phyloP scores from a whole-genome alignment of 2,888 invertebrate species.

The Sisyra terminalis region DNA sequence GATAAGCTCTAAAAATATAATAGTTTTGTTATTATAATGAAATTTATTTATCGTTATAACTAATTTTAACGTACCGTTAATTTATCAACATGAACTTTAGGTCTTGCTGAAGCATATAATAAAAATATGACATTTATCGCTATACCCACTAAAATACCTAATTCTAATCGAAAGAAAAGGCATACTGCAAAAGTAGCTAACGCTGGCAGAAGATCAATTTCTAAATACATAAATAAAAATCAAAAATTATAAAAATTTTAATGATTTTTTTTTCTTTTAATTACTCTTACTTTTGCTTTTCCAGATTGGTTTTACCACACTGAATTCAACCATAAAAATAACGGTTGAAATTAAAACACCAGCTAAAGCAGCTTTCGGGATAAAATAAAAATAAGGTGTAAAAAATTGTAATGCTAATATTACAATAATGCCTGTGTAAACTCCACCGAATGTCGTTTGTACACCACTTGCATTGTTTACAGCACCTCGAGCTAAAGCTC shows the following conservation, averaged over 20 bases:
- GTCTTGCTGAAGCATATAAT: constrained; percentile 43
- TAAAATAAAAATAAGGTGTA: constrained; percentile 46
- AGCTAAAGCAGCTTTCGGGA: constrained; percentile 46
- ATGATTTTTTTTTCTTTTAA: background rate
- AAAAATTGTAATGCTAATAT: constrained; percentile 37
- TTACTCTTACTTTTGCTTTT: constrained; percentile 38
- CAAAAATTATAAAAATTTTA: background rate
- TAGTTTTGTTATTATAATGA: background rate
- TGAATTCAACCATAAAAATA: constrained; percentile 47
- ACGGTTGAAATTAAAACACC: constrained; percentile 58
- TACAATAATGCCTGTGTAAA: constrained; percentile 40
- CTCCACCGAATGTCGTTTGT: constrained; percentile 46
- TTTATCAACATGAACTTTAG: constrained; percentile 39
- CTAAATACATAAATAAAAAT: constrained; percentile 25
- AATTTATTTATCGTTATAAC: background rate
- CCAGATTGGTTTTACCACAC: constrained; percentile 47
- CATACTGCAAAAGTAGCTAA: constrained; percentile 45
- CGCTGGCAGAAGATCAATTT: constrained; percentile 48
- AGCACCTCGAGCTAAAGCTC: constrained; percentile 43
- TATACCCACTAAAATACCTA: constrained; percentile 49
- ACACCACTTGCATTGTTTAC: constrained; percentile 58
- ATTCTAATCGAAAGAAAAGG: constrained; percentile 43
- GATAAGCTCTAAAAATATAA: constrained; percentile 26
- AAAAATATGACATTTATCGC: constrained; percentile 41
- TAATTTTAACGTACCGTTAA: constrained; percentile 27